Evolutionary conservation across 2,797 vertebrate genomes (phyloP).

Genomic region (Spinus pinus): DNA sequence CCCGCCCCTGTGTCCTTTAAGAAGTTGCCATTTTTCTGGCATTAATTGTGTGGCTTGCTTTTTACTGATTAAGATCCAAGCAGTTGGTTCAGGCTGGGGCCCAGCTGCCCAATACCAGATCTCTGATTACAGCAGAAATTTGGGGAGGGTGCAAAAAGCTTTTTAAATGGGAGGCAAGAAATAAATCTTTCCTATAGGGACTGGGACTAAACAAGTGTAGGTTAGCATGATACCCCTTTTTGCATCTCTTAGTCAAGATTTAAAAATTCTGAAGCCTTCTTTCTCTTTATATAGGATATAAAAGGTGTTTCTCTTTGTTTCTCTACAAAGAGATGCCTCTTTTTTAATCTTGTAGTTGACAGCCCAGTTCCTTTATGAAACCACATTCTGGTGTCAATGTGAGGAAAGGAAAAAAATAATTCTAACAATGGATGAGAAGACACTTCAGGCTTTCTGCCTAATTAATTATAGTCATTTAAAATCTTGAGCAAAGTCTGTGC

Average conservation of each 20-base stretch:
- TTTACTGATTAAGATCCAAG: background rate
- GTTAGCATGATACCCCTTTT: background rate
- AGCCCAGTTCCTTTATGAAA: background rate
- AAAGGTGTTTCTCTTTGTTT: background rate
- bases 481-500: background rate
- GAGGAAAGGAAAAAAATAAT: background rate
- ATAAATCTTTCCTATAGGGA: background rate
- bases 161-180: background rate
- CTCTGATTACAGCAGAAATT: background rate
- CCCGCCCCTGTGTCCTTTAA: background rate
- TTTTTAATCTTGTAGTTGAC: background rate
- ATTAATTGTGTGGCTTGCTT: background rate
- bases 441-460: background rate
- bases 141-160: background rate
- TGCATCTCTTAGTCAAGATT: background rate
- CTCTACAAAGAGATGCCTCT: background rate
- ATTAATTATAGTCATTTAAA: conserved; percentile 38
- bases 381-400: background rate
- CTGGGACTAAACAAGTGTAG: background rate
- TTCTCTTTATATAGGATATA: background rate
- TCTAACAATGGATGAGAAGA: background rate
- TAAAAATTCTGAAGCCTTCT: background rate
- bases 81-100: background rate
- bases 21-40: background rate
- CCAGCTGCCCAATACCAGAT: background rate